Percentiles rank a stretch among this genome's conserved stretches.
Conservation (phyloP, 1,140 invertebrate species). For the Megalopta genalis region DNA sequence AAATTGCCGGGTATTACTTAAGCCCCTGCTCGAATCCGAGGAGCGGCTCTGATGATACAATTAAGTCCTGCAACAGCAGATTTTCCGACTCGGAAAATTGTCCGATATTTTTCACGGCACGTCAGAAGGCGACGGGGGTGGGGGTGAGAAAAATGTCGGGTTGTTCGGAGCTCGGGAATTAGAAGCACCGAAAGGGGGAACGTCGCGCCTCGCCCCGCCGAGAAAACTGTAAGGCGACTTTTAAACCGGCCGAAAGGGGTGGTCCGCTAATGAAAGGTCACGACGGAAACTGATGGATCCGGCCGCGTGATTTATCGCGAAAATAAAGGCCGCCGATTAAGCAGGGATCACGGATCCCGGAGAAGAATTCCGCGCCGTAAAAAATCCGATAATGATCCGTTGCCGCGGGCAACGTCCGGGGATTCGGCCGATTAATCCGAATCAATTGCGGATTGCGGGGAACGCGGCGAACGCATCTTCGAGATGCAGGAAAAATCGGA, state of each 20-base stretch:
- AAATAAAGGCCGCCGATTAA: conserved; percentile 35
- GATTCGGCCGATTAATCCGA: too few relatives aligned
- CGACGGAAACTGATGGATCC: conserved; percentile 37
- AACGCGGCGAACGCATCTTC: too few relatives aligned
- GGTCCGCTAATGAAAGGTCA: conserved; percentile 57
- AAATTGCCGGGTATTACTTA: conserved; percentile 79
- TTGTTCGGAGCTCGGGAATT: conserved; percentile 72
- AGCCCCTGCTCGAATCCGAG: conserved; percentile 67
- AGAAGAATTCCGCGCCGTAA: background rate
- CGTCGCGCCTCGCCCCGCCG: background rate
- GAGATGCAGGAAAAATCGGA: too few relatives aligned
- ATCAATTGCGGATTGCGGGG: too few relatives aligned
- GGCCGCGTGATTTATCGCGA: conserved; percentile 30
- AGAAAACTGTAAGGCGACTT: conserved; percentile 51
- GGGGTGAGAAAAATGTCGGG: conserved; percentile 75
- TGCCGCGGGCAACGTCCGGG: background rate
- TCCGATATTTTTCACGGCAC: conserved; percentile 78
- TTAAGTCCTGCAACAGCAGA: conserved; percentile 75
- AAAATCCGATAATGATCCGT: conserved; percentile 8
- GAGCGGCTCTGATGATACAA: conserved; percentile 80
- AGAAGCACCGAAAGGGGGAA: conserved; percentile 56
- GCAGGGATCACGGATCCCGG: background rate
- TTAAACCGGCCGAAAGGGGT: conserved; percentile 48
- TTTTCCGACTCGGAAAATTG: conserved; percentile 79
- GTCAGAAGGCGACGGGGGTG: conserved; percentile 59